Conservation (phyloP, 2,888 invertebrate species). For the Pecten maximus region DNA sequence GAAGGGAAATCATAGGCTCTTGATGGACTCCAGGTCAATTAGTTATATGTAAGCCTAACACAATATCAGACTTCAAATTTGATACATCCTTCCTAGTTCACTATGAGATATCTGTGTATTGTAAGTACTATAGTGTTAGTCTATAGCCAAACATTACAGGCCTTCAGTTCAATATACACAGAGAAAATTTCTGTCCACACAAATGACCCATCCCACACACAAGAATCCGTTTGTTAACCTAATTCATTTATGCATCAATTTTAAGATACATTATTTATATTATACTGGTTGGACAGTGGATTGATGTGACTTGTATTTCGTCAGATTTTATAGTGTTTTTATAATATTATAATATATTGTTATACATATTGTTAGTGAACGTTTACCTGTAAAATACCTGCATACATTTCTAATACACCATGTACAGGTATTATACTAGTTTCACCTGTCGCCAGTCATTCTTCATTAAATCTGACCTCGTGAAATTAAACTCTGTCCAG, state of each 20-base stretch:
- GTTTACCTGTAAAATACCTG: not conserved
- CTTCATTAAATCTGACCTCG: not conserved
- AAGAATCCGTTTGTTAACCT: not conserved
- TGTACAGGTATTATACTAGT: not conserved
- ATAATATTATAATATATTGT: not conserved
- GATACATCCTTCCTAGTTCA: not conserved
- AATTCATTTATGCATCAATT: not conserved
- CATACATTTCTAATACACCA: not conserved
- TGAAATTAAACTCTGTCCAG: not conserved
- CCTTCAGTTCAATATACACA: not conserved
- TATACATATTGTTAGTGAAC: not conserved
- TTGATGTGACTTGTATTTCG: not conserved
- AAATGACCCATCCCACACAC: not conserved
- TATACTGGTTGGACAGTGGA: not conserved
- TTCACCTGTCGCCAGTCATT: not conserved
- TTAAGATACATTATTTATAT: not conserved
- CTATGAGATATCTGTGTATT: too few species aligned
- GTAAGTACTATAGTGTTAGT: too few species aligned
- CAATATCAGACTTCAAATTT: too few species aligned
- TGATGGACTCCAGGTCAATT: too few species aligned
- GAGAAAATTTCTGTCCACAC: not conserved
- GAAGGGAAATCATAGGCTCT: too few species aligned
- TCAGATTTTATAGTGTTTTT: not conserved
- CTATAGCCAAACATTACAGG: too few species aligned
- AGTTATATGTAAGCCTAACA: too few species aligned